Base-by-base conservation (phyloP, 2,888 invertebrate genomes). In the Podabrus alpinus region DNA sequence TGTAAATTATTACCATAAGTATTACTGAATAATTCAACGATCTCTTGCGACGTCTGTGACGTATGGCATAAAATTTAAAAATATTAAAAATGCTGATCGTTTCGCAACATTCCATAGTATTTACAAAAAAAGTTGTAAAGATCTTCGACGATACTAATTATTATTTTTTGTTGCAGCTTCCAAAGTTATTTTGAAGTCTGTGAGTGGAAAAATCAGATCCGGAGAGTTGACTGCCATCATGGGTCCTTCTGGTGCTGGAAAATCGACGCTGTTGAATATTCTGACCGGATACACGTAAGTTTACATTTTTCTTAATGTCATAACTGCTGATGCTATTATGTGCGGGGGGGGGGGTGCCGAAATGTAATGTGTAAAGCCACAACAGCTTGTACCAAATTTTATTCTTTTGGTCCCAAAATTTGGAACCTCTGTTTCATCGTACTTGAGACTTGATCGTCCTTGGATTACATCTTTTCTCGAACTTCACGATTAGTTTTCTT, bases 241-340 rank as follows among this genome's bases (percentile, higher is more conserved):
- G 97, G 98, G 98, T 13, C 98, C 98, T 60, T 97, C 97, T 0
- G 98, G 98, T 25, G 97, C 96, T 72, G 96, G 97, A 81, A 97
- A 97, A 88, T 96, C 96, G 69, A 97, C 97, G 0, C 90, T 97
- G 15, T 94, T 97, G 86, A 97, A 97, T 86, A 97, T 97, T 82
- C 92, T 97, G 79, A 97, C 97, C 16, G 97, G 97, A 86, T 97
- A 97, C 91, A 96, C 94, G 97, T 97, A 89, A 92, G 94, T 91
- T 71, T 25, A 16, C 21, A 25, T 17, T n/a, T 24, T 25, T 13
- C 1, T 29, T 2, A 29, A 11, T 29, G n/a, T n/a, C n/a, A n/a
- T n/a, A n/a, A 16, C 15, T 73, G 19, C 19, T 19, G 19, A 19
- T 19, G 19, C 4, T 19, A 19, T 19, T 19, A 4, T n/a, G n/a